Base-by-base conservation (phyloP, 1,140 invertebrate genomes). In the Pinna nobilis region DNA sequence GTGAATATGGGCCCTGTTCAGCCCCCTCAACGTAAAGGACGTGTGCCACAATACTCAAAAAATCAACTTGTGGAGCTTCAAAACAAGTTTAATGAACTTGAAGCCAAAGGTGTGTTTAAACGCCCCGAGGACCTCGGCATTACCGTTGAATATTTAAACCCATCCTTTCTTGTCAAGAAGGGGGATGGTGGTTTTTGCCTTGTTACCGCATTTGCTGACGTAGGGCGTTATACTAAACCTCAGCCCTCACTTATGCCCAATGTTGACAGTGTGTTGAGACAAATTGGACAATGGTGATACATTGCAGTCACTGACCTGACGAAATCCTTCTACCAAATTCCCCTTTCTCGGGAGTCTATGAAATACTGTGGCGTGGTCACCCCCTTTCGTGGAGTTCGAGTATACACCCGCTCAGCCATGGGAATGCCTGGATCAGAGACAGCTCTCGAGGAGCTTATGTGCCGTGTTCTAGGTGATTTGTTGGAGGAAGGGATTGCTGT, bases 1-100 rank as follows among this genome's bases (percentile, higher is more conserved):
- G 71, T 79, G 13, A 77, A 77, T 61, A 80, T 81, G 79, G 77
- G 76, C n/a, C 77, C 77, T 25, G 67, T 67, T 33, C 70, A 67
- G 49, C 76, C 77, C 1, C 77, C 74, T n/a, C 78, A 82, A 60
- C 70, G 72, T 3, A 78, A 80, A 39, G 75, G 77, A 11, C 37
- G 80, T 32, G 32, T 81, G 15, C 74, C 74, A 18, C 68, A 69
- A 50, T 77, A 80, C 37, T 57, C 71, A 11, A 37, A 39, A 44
- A 33, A 69, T 41, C 69, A 73, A 44, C 59, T 77, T 3, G 25
- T 33, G n/a, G 67, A 79, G 44, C 53, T 80, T 23, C 74, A 79
- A 61, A 32, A 74, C 13, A 57, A 77, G 35, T 80, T 77, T 57
- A 63, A 78, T 68, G 71, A 70, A 18, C 41, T 74, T 33, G 59